Evolutionary conservation across 2,113 vertebrate genomes (phyloP).

Genomic region (Callorhinus ursinus): DNA sequence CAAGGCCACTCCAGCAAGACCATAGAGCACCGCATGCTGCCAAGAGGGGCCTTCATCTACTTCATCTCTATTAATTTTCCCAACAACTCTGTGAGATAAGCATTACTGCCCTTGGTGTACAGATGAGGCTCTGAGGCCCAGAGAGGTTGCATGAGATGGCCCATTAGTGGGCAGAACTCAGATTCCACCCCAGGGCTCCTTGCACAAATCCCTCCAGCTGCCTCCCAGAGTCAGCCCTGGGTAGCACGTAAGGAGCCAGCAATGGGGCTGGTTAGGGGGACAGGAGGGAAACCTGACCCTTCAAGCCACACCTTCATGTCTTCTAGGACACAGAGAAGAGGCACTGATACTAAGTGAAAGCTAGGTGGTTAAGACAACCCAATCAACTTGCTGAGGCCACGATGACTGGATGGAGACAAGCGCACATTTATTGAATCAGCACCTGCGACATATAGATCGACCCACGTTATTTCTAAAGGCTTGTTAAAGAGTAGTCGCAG

Average conservation of each 20-base stretch:
- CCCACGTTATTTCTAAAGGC: neutral
- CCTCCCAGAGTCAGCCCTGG: neutral
- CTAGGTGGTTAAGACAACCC: neutral
- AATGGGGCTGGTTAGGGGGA: neutral
- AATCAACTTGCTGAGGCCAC: rapidly evolving
- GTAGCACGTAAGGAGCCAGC: neutral
- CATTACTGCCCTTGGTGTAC: neutral
- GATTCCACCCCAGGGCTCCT: too few relatives aligned
- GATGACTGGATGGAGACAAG: neutral
- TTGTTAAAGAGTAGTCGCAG: neutral
- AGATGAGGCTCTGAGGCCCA: neutral
- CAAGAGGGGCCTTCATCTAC: neutral
- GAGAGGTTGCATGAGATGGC: neutral
- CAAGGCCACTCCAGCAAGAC: neutral
- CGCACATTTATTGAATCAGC: neutral
- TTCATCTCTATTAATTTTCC: neutral
- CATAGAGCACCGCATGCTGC: neutral
- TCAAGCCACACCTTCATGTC: neutral
- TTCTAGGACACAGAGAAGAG: neutral
- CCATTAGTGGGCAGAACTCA: neutral
- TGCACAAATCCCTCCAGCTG: neutral
- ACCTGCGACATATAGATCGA: rapidly evolving
- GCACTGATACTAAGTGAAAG: neutral
- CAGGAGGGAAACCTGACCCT: neutral
- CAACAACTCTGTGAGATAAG: neutral